Conservation (phyloP, 2,113 vertebrate species). For the Laticauda colubrina region DNA sequence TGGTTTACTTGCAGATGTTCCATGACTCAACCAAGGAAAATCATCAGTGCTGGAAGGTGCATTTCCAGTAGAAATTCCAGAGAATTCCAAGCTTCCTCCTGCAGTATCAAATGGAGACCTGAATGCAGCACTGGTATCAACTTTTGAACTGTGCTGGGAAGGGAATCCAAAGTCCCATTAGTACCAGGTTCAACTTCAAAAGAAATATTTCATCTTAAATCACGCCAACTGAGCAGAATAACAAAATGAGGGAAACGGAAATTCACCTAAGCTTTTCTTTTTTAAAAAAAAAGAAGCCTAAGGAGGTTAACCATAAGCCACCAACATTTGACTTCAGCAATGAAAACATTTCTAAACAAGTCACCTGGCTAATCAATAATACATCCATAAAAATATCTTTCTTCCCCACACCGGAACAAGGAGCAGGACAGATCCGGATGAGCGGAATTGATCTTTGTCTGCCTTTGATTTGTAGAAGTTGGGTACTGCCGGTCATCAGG, state of each 20-base stretch:
- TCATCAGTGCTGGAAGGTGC: neutral
- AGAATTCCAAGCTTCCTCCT: neutral
- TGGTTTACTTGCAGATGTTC: neutral
- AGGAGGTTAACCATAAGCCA: neutral
- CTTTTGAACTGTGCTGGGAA: neutral
- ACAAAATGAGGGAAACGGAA: neutral
- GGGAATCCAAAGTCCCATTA: neutral
- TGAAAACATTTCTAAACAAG: neutral
- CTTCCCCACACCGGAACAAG: neutral
- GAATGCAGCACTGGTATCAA: neutral
- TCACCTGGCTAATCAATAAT: neutral
- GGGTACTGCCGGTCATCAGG: neutral
- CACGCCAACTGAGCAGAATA: neutral
- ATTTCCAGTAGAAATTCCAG: neutral
- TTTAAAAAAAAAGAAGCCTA: neutral
- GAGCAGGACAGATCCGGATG: neutral
- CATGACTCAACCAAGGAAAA: neutral
- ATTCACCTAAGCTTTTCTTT: neutral
- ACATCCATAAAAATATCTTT: neutral
- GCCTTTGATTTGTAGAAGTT: neutral
- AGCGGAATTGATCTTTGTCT: neutral
- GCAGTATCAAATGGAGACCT: neutral
- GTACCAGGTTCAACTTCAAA: neutral
- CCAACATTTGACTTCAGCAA: neutral
- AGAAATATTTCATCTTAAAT: neutral